Conservation (phyloP, 2,113 vertebrate genomes). For the Pterocles burchelli region DNA sequence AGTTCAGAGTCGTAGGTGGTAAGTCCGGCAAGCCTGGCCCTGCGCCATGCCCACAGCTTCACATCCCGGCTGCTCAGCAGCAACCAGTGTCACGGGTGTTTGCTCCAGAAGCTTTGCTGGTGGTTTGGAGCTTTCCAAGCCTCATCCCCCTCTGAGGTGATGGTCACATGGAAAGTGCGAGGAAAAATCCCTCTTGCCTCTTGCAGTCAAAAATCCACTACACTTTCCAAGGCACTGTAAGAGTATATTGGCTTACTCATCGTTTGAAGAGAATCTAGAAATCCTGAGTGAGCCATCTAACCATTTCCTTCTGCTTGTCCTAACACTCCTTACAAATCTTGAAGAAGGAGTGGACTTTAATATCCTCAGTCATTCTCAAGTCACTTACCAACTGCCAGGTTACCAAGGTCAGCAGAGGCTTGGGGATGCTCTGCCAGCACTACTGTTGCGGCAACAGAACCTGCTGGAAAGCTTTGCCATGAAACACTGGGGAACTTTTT, state of each 20-base stretch:
- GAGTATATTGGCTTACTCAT: background rate
- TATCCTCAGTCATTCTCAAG: background rate
- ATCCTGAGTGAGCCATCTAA: background rate
- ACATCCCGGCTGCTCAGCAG: accelerated
- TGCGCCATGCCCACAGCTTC: accelerated
- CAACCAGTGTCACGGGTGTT: accelerated
- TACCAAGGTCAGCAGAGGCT: background rate
- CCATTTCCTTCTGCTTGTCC: background rate
- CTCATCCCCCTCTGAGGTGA: background rate
- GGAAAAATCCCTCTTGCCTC: background rate
- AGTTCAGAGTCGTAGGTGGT: constrained; percentile 67
- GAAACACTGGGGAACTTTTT: background rate
- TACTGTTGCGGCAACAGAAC: background rate
- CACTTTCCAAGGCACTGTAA: background rate
- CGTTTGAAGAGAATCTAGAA: accelerated
- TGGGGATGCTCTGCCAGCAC: background rate
- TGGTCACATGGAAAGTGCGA: background rate
- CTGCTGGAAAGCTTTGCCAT: background rate
- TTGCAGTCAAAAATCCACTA: accelerated
- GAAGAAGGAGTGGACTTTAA: background rate
- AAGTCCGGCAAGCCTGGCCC: background rate
- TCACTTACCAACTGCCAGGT: background rate
- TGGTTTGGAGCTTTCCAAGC: background rate
- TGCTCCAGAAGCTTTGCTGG: background rate
- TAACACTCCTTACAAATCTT: background rate